Percentiles rank a stretch among this genome's conserved stretches.
Conservation (phyloP, 2,113 vertebrate genomes). For the Ochotona princeps region DNA sequence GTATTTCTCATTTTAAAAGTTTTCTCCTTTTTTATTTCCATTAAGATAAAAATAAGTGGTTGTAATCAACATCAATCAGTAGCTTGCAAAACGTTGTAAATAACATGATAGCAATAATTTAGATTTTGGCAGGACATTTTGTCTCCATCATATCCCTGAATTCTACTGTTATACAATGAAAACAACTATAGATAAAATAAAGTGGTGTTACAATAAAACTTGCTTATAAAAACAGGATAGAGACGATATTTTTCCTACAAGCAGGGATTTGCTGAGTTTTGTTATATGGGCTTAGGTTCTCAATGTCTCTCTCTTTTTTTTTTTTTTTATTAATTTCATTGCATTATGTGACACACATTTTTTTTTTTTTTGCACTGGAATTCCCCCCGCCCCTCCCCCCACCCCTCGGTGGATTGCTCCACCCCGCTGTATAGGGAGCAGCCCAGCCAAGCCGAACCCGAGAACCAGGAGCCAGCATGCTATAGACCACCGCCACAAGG, state of each 20-base stretch:
- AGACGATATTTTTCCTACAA: neutral
- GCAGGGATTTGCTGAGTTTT: neutral
- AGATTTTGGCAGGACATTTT: neutral
- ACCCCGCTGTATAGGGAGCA: too few relatives aligned
- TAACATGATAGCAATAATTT: neutral
- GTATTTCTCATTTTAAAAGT: neutral
- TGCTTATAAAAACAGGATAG: neutral
- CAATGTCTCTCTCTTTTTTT: too few relatives aligned
- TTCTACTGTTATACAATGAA: neutral
- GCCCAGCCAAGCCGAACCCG: too few relatives aligned
- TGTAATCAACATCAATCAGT: neutral
- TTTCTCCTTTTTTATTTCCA: neutral
- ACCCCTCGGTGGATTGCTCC: too few relatives aligned
- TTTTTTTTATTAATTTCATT: too few relatives aligned
- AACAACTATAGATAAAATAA: neutral
- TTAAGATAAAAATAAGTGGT: neutral
- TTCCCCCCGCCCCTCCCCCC: too few relatives aligned
- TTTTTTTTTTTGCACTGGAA: too few relatives aligned
- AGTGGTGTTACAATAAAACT: neutral
- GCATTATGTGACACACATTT: too few relatives aligned
- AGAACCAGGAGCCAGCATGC: too few relatives aligned
- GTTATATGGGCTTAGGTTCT: neutral
- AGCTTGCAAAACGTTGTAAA: neutral
- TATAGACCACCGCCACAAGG: too few relatives aligned
- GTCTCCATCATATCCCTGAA: neutral